phyloP scores from a whole-genome alignment of 1,140 invertebrate species.

The Neuroterus valhalla region DNA sequence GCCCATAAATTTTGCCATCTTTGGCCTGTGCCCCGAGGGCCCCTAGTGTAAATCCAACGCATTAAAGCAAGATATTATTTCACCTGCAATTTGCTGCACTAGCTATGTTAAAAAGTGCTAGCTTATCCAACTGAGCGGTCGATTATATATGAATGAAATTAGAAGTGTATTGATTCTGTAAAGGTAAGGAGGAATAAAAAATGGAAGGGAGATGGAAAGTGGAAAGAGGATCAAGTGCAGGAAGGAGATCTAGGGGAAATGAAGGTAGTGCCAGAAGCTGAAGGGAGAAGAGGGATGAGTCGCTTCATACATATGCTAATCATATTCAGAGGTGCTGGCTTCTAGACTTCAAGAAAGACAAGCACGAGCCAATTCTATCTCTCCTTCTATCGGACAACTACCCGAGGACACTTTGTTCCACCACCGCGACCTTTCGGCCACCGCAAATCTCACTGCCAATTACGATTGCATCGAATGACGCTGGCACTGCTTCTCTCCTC shows the following conservation, averaged over 20 bases:
- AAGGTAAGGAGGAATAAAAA: no score
- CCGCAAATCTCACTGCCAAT: slow-evolving; percentile 44
- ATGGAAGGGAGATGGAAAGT: slow-evolving; percentile 39
- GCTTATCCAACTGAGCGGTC: no score
- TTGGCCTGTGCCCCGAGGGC: no score
- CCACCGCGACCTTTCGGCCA: slow-evolving; percentile 44
- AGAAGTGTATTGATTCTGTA: no score
- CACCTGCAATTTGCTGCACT: no score
- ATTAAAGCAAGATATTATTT: no score
- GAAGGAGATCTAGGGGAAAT: background rate
- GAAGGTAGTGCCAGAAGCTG: slow-evolving; percentile 44
- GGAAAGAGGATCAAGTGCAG: slow-evolving; percentile 7
- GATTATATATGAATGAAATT: no score
- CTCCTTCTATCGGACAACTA: slow-evolving; percentile 45
- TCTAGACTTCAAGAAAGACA: slow-evolving; percentile 54
- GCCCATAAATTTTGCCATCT: no score
- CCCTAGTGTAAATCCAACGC: no score
- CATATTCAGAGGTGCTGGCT: slow-evolving; percentile 64
- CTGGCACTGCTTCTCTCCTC: background rate
- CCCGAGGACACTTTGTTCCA: slow-evolving; percentile 27
- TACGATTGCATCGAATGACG: slow-evolving; percentile 36
- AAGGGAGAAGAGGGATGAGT: slow-evolving; percentile 45
- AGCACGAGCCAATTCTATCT: slow-evolving; percentile 54
- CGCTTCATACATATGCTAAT: slow-evolving; percentile 71
- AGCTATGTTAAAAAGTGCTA: no score